These are phyloP conservation scores for Beris chalybata DNA, from an alignment of 2,888 invertebrate genomes.

Conservation along the genomic window DNA sequence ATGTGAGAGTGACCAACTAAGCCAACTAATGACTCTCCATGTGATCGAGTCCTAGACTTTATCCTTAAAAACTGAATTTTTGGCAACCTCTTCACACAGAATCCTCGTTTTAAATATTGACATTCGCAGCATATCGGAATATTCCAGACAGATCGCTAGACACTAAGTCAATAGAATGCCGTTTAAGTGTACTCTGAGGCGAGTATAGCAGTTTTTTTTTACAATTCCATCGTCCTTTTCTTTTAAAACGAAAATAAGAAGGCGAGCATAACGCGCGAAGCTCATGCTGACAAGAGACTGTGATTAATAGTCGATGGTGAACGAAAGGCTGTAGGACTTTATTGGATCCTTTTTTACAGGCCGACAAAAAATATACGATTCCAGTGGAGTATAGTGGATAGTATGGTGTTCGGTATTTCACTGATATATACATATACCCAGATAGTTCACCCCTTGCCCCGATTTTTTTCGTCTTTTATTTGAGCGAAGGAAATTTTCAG, in stretches of 20 bases:
- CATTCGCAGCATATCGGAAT: slow-evolving; percentile 27
- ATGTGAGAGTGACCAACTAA: too few species aligned
- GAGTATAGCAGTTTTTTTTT: slow-evolving; percentile 5
- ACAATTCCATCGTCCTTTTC: not conserved
- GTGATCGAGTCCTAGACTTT: too few species aligned
- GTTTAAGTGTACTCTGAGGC: slow-evolving; percentile 31
- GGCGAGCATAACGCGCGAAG: slow-evolving; percentile 31
- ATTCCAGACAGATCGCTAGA: slow-evolving; percentile 36
- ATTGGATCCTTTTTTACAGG: slow-evolving; percentile 18
- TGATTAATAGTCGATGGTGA: slow-evolving; percentile 36
- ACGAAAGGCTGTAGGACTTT: slow-evolving; percentile 17
- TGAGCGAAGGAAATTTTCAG: not conserved
- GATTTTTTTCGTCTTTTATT: not conserved
- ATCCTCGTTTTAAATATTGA: slow-evolving; percentile 37
- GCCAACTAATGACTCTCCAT: too few species aligned
- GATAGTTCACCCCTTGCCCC: not conserved
- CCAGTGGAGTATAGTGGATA: too few species aligned
- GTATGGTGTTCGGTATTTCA: too few species aligned
- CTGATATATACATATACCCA: not conserved
- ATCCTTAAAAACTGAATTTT: too few species aligned
- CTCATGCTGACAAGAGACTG: slow-evolving; percentile 38
- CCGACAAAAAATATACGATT: too few species aligned
- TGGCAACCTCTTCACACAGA: not conserved
- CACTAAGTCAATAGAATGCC: slow-evolving; percentile 37
- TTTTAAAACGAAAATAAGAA: slow-evolving; percentile 20